Evolutionary conservation across 2,113 vertebrate genomes (phyloP), one percentile per base, ranked within the genome.

Genomic region (Aleadryas rufinucha): DNA sequence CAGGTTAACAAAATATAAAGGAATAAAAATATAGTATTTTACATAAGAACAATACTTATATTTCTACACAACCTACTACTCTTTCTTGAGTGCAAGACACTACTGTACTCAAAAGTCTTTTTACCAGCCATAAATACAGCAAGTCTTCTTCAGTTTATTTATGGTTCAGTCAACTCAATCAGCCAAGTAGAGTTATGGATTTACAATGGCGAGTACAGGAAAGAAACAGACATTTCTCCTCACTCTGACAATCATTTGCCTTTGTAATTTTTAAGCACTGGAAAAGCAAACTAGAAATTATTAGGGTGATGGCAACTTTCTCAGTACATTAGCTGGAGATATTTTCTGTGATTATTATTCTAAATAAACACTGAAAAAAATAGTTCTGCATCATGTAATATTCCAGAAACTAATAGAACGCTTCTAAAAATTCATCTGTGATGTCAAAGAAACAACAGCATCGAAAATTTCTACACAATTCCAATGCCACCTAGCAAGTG

Each of bases 111-210:
- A 27, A 90, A 94, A 90, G 70, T 90, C 95, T 94, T 98, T 93
- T 91, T 42, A 61, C 21, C n/a, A 76, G n/a, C 50, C 90, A 68
- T 87, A 97, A 97, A 97, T 93, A 93, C 57, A 92, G 89, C 90
- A 97, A 61, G 59, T 69, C 95, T 94, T 96, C 90, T 96, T 94
- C 87, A 76, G 61, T 91, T 97, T 89, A 82, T 83, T 94, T 95
- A 84, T 82, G 64, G 94, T 96, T 93, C 96, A 95, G 79, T 97
- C 87, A 97, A 77, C 68, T 93, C 93, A 75, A 83, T 77, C 50
- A 95, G 70, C 42, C 42, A 96, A 94, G 47, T 16, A 50, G 17
- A 53, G 17, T 79, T 90, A 84, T 13, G 31, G 66, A 92, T 75
- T 95, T 97, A 95, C 16, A 22, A 92, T 35, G 42, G 17, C 42